Conservation (phyloP, 1,140 invertebrate genomes). For the Drosophila watanabei region DNA sequence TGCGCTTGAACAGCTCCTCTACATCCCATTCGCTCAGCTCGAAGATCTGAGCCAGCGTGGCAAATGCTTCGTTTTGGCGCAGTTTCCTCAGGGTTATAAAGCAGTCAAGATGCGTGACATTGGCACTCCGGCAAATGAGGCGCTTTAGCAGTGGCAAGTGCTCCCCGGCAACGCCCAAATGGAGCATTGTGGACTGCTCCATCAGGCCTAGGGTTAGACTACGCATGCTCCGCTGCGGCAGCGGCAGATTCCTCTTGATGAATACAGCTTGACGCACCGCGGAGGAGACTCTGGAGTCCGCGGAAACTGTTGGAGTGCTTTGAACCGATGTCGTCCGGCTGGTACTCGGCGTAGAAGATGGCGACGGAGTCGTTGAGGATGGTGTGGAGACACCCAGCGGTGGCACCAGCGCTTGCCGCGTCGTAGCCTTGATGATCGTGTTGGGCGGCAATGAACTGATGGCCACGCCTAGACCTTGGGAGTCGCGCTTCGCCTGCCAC, state of each 20-base stretch:
- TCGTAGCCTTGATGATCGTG: conserved; percentile 78
- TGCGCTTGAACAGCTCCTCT: conserved; percentile 67
- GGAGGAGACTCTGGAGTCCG: conserved; percentile 41
- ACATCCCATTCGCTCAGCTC: conserved; percentile 71
- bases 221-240: conserved; percentile 65
- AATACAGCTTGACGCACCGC: conserved; percentile 73
- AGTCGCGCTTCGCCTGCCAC: conserved; percentile 25
- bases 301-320: conserved; percentile 14
- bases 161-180: conserved; percentile 60
- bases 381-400: background rate
- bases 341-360: conserved; percentile 6
- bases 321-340: background rate
- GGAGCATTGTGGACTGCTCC: conserved; percentile 64
- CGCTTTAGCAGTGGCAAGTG: conserved; percentile 69
- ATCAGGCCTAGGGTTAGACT: conserved; percentile 66
- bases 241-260: conserved; percentile 67
- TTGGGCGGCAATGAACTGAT: conserved; percentile 76
- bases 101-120: conserved; percentile 72
- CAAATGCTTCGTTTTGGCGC: conserved; percentile 74
- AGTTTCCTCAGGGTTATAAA: conserved; percentile 78
- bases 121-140: conserved; percentile 61
- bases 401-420: conserved; percentile 16
- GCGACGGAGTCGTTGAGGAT: background rate
- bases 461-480: conserved; percentile 55
- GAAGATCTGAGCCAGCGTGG: conserved; percentile 72